These are phyloP conservation scores for Andrena flavipes DNA, from an alignment of 2,888 invertebrate genomes.

Conservation along the genomic window DNA sequence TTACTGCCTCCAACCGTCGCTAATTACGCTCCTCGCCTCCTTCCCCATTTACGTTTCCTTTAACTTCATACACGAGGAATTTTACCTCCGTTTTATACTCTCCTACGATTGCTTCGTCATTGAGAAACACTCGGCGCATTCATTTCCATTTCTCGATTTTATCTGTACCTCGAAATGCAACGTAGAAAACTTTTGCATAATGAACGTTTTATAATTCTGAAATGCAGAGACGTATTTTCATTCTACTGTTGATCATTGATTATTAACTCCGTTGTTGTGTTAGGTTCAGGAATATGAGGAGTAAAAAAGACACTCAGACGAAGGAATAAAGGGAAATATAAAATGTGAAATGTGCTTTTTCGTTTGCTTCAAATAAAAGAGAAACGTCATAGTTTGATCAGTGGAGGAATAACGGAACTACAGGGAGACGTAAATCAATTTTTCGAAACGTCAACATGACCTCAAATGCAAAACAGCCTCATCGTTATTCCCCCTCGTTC, in stretches of 20 bases:
- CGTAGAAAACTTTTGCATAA: neutral
- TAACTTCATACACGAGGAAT: neutral
- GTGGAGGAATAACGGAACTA: constrained; percentile 13
- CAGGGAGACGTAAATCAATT: constrained; percentile 37
- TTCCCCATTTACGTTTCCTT: neutral
- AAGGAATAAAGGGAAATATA: neutral
- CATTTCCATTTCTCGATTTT: neutral
- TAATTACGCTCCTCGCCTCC: constrained; percentile 40
- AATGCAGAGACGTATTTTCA: no score
- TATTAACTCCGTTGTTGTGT: neutral
- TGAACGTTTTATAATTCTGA: neutral
- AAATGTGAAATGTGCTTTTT: neutral
- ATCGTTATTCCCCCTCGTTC: constrained; percentile 40
- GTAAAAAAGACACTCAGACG: neutral
- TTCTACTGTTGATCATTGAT: neutral
- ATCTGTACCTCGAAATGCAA: neutral
- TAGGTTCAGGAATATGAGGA: neutral
- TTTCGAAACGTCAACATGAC: constrained; percentile 28
- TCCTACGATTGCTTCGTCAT: neutral
- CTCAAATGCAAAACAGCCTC: constrained; percentile 40
- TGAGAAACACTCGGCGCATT: neutral
- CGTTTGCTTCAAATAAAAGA: neutral
- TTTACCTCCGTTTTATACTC: neutral
- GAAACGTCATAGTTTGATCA: constrained; percentile 16
- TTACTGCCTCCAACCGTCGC: constrained; percentile 12